phyloP scores from a whole-genome alignment of 92 coral and sea anemone species.

The Phenganax marumi region DNA sequence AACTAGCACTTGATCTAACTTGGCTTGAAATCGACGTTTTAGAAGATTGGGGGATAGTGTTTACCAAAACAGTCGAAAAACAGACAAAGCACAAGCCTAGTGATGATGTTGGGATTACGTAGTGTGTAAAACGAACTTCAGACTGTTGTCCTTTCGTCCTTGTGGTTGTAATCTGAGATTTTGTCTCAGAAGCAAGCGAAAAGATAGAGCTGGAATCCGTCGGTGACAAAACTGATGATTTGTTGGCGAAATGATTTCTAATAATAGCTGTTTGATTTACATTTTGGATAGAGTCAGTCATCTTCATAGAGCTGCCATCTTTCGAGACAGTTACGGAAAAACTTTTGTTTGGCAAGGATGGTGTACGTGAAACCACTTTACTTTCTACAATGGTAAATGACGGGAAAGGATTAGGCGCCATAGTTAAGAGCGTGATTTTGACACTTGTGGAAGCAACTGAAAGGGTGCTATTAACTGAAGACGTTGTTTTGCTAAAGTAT shows the following conservation, averaged over 20 bases:
- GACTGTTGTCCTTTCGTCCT: not conserved
- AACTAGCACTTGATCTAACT: not conserved
- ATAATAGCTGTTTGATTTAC: not conserved
- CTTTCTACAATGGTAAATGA: not conserved
- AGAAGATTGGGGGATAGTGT: not conserved
- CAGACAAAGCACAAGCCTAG: slow-evolving; percentile 17
- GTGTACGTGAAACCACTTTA: not conserved
- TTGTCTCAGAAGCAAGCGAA: not conserved
- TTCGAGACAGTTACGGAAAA: not conserved
- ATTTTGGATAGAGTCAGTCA: not conserved
- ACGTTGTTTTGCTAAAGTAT: not conserved
- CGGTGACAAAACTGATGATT: not conserved
- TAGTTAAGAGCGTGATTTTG: not conserved
- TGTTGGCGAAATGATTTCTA: not conserved
- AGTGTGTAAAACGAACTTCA: not conserved
- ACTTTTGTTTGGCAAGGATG: not conserved
- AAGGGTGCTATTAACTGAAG: not conserved
- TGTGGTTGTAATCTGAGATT: not conserved
- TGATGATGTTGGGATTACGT: slow-evolving; percentile 27
- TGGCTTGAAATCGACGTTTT: not conserved
- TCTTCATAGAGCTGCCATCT: not conserved
- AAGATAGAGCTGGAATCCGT: not conserved
- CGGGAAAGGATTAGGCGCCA: slow-evolving; percentile 6
- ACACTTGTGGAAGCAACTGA: not conserved
- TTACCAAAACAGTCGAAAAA: slow-evolving; percentile 11